Conservation (phyloP, 1,140 invertebrate species). For the Monochamus saltuarius region DNA sequence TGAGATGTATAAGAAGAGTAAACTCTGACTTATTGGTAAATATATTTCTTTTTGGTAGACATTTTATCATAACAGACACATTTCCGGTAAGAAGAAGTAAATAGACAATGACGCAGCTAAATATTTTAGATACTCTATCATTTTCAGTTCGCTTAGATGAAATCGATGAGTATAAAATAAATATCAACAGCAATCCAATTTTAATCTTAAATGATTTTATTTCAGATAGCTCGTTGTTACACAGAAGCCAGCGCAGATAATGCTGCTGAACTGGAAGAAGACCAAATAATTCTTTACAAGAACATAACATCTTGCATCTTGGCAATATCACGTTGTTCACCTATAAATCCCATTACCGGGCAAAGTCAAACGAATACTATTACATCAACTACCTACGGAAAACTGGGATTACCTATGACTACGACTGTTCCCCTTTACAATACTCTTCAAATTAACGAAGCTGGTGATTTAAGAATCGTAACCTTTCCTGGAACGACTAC, state of each 20-base stretch:
- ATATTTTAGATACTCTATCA: too few relatives aligned
- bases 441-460: constrained; percentile 56
- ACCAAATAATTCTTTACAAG: constrained; percentile 57
- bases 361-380: constrained; percentile 56
- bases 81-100: too few relatives aligned
- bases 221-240: constrained; percentile 56
- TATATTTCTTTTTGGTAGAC: neutral
- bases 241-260: constrained; percentile 54
- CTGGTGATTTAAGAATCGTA: constrained; percentile 56
- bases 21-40: constrained; percentile 59
- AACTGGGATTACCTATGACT: constrained; percentile 27
- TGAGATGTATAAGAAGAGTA: constrained; percentile 56
- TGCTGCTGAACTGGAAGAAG: constrained; percentile 53
- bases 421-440: constrained; percentile 50
- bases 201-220: constrained; percentile 5
- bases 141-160: too few relatives aligned
- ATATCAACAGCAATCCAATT: neutral
- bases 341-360: constrained; percentile 60
- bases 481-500: constrained; percentile 51
- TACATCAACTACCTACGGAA: constrained; percentile 32
- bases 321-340: constrained; percentile 56
- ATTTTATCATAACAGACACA: too few relatives aligned
- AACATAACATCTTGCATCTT: constrained; percentile 61
- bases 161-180: neutral
- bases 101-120: too few relatives aligned